Base-by-base conservation (phyloP, 1,140 invertebrate genomes). In the Brachionus rubens region DNA sequence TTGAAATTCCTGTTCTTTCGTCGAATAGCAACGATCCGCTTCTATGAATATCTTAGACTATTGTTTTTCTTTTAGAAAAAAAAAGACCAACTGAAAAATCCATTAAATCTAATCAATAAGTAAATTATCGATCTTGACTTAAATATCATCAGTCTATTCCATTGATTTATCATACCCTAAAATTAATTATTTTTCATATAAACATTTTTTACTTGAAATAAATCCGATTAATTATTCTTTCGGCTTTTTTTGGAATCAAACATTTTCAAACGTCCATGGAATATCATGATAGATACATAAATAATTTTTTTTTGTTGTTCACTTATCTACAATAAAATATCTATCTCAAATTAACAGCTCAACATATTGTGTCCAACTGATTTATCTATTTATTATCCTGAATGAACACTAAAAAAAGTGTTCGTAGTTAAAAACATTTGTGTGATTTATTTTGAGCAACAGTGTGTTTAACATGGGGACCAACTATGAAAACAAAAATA, bases 61-160 rank as follows among this genome's bases (percentile, higher is more conserved):
- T 3, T 36, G 9, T 36, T 5, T 36, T 36, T 9, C 9, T 59
- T 33, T n/a, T n/a, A n/a, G n/a, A n/a, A n/a, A n/a, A n/a, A n/a
- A n/a, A n/a, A 59, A 59, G 54, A 59, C 54, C 54, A 59, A 59
- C 54, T 59, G 54, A 59, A 59, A 41, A 59, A 59, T 59, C 54
- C 54, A 59, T 59, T 59, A 59, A 59, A 59, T 59, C 54, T 59
- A 59, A 59, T 59, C 54, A 59, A 59, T 59, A 59, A 33, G 28
- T 59, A 59, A 59, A 59, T 59, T 59, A 59, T 59, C 54, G 54
- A 59, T 59, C 54, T 59, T 59, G 54, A 59, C 54, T 59, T 59
- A 59, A 59, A 59, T 59, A 59, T 59, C 54, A 59, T 59, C 54
- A 59, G 54, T 59, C 54, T 59, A 33, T 59, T 36, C 33, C 54